phyloP scores from a whole-genome alignment of 1,140 invertebrate genomes.

The Drosophila lacteicornis region DNA sequence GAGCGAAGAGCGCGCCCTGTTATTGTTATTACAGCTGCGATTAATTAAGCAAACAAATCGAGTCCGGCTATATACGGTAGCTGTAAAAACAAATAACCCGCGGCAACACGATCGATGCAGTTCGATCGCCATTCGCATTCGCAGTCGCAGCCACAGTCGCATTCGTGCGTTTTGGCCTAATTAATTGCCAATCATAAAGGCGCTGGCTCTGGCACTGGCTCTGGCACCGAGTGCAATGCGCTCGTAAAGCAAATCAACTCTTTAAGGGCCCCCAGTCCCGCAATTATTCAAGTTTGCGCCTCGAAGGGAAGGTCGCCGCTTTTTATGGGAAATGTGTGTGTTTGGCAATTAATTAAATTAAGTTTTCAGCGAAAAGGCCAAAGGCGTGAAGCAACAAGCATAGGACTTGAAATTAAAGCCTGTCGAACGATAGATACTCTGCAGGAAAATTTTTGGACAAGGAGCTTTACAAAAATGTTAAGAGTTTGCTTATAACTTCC shows the following conservation, averaged over 20 bases:
- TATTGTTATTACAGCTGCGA: constrained; percentile 81
- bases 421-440: constrained; percentile 16
- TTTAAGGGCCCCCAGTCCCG: constrained; percentile 68
- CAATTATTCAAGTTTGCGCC: constrained; percentile 82
- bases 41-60: constrained; percentile 82
- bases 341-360: constrained; percentile 83
- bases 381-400: constrained; percentile 73
- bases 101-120: constrained; percentile 32
- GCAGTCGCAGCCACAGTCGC: no score
- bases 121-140: constrained; percentile 18
- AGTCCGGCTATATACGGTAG: constrained; percentile 67
- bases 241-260: constrained; percentile 75
- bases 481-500: no score
- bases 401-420: neutral
- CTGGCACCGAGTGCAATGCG: constrained; percentile 38
- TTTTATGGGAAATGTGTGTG: constrained; percentile 61
- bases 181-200: no score
- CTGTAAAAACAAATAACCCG: constrained; percentile 81
- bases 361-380: constrained; percentile 79
- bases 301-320: constrained; percentile 47
- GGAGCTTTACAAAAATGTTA: neutral
- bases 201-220: constrained; percentile 16
- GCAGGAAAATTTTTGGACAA: no score
- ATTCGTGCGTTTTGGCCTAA: no score
- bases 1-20: constrained; percentile 1